Percentiles rank a stretch among this genome's conserved stretches.
Conservation (phyloP, 2,113 vertebrate species). For the Theristicus caerulescens region DNA sequence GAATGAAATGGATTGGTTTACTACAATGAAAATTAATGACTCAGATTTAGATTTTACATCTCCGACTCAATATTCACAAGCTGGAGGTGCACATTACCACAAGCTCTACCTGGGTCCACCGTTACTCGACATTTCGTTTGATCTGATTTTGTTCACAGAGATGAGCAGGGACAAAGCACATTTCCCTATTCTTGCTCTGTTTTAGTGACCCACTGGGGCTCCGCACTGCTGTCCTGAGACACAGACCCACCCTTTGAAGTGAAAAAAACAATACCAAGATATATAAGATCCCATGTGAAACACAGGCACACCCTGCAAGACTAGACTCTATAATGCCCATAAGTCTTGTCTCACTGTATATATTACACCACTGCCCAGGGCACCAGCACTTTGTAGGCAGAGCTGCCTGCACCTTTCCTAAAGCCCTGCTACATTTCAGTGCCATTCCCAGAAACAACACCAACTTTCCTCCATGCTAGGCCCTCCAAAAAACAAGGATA, state of each 20-base stretch:
- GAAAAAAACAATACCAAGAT: background rate
- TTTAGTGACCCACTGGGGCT: background rate
- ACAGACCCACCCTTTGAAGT: background rate
- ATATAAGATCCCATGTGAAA: background rate
- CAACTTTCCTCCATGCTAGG: background rate
- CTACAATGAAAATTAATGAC: background rate
- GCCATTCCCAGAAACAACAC: background rate
- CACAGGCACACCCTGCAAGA: background rate
- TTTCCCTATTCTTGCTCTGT: background rate
- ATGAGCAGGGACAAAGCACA: fast-evolving
- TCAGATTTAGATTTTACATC: background rate
- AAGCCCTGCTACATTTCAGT: background rate
- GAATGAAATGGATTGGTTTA: background rate
- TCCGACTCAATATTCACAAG: background rate
- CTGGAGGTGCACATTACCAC: background rate
- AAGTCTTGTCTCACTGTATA: background rate
- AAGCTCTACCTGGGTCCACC: fast-evolving
- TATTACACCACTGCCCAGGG: background rate
- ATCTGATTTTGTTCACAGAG: background rate
- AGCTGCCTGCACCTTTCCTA: background rate
- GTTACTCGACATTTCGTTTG: background rate
- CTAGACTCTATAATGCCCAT: background rate
- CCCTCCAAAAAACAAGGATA: background rate
- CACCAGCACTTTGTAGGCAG: background rate
- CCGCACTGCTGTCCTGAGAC: background rate